phyloP scores from a whole-genome alignment of 2,113 vertebrate genomes.

The Ginglymostoma cirratum region DNA sequence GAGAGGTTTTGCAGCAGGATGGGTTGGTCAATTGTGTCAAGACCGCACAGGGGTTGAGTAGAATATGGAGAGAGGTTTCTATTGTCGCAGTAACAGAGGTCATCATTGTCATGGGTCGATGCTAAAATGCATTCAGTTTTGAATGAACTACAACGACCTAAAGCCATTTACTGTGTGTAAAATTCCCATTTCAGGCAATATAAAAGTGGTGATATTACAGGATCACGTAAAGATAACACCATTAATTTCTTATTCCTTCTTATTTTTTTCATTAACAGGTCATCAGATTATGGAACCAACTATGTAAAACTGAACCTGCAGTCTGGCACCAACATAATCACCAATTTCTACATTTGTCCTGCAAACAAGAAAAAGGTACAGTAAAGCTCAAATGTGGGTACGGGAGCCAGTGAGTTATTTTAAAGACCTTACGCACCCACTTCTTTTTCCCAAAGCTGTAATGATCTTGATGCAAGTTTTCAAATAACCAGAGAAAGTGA shows the following conservation, averaged over 20 bases:
- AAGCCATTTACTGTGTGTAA: background rate
- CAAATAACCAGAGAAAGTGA: background rate
- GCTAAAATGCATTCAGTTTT: background rate
- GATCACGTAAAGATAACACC: background rate
- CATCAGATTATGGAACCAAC: constrained; percentile 84
- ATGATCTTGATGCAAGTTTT: background rate
- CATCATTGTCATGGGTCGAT: no score
- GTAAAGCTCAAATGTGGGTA: background rate
- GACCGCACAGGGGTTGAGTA: background rate
- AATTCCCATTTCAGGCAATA: background rate
- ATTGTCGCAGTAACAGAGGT: no score
- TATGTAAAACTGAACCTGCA: constrained; percentile 88
- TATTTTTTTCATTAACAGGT: constrained; percentile 59
- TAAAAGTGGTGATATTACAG: background rate
- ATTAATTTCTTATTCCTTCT: constrained; percentile 17
- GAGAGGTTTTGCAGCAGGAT: background rate
- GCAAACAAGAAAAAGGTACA: constrained; percentile 93
- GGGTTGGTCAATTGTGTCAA: background rate
- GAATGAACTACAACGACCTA: background rate
- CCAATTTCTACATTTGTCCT: constrained; percentile 94
- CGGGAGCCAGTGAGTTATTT: background rate
- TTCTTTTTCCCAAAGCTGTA: background rate
- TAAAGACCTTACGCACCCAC: background rate
- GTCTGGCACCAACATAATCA: constrained; percentile 82
- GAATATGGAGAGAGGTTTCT: no score